These are phyloP conservation scores for Toxonevra muliebris DNA, from an alignment of 2,888 invertebrate genomes.

Conservation along the genomic window DNA sequence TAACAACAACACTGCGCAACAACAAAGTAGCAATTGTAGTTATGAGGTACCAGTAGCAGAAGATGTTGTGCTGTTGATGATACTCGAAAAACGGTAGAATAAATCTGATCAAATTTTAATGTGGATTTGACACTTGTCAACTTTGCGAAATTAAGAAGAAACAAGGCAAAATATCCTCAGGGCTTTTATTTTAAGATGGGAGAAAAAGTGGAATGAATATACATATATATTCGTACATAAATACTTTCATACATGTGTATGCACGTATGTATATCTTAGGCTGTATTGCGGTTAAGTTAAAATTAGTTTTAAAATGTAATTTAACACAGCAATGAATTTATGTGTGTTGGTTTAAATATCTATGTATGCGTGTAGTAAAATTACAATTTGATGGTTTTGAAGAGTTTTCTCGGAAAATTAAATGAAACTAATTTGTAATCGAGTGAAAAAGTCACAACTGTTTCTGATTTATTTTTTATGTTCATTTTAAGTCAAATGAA, in stretches of 20 bases:
- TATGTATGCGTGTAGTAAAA: too few relatives aligned
- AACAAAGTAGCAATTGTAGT: neutral
- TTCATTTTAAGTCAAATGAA: too few relatives aligned
- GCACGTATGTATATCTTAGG: neutral
- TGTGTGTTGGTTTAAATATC: neutral
- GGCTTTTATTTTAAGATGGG: conserved; percentile 7
- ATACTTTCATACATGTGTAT: neutral
- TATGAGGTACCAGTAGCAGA: neutral
- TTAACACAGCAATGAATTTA: neutral
- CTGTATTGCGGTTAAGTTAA: conserved; percentile 1
- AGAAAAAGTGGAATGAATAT: neutral
- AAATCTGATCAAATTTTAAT: conserved; percentile 34
- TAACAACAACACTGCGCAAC: neutral
- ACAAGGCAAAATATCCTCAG: conserved; percentile 12
- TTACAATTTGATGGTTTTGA: too few relatives aligned
- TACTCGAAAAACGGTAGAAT: neutral
- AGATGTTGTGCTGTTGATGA: neutral
- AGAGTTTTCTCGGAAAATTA: too few relatives aligned
- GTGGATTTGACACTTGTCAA: conserved; percentile 31
- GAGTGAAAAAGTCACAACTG: too few relatives aligned
- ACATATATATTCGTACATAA: neutral
- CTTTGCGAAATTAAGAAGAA: conserved; percentile 20
- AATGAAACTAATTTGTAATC: too few relatives aligned
- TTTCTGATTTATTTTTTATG: too few relatives aligned
- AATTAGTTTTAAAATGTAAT: conserved; percentile 1